Percentiles rank a stretch among this genome's conserved stretches.
phyloP scores from a whole-genome alignment of 1,140 invertebrate species.

The Trichonephila clavipes region DNA sequence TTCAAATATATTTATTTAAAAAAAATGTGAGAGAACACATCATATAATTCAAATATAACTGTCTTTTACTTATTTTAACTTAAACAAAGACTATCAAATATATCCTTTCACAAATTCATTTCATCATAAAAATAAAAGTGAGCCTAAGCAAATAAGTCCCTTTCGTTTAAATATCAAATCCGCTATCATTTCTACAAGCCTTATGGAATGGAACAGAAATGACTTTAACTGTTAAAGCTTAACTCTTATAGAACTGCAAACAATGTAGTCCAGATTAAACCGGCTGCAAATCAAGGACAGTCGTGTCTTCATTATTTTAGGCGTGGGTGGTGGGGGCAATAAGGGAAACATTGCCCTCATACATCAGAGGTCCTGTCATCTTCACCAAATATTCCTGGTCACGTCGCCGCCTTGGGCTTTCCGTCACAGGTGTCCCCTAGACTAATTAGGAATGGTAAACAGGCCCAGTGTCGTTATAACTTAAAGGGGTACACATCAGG shows the following conservation, averaged over 20 bases:
- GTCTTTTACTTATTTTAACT: too few relatives aligned
- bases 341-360: constrained; percentile 58
- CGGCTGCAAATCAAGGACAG: constrained; percentile 59
- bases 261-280: constrained; percentile 13
- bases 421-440: constrained; percentile 60
- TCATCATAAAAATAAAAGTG: neutral
- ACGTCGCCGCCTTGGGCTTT: constrained; percentile 26
- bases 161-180: neutral
- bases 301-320: constrained; percentile 50
- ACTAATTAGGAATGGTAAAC: constrained; percentile 68
- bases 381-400: constrained; percentile 65
- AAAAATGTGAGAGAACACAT: too few relatives aligned
- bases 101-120: too few relatives aligned
- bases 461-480: constrained; percentile 50
- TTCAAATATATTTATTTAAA: too few relatives aligned
- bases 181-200: neutral
- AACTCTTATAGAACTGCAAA: neutral
- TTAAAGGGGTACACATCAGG: constrained; percentile 51
- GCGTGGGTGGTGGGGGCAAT: neutral
- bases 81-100: too few relatives aligned
- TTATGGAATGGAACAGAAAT: neutral
- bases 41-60: too few relatives aligned
- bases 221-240: neutral
- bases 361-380: constrained; percentile 62
- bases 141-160: neutral